phyloP scores from a whole-genome alignment of 2,888 invertebrate genomes.

The Hypomecis atomaria region DNA sequence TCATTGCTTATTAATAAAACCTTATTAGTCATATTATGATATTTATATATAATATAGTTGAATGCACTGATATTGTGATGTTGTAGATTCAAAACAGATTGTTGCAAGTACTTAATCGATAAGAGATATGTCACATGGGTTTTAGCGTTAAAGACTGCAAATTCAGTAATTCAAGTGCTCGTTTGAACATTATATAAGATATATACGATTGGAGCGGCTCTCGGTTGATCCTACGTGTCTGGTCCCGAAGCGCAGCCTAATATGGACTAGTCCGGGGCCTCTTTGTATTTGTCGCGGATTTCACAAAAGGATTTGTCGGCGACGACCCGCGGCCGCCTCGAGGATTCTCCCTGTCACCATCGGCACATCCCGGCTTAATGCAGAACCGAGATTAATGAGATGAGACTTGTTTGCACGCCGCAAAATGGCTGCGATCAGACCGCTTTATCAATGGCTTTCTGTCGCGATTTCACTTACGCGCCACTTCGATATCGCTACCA shows the following conservation, averaged over 20 bases:
- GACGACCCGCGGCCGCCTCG: conserved; percentile 61
- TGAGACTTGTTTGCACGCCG: conserved; percentile 59
- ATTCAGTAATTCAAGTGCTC: conserved; percentile 2
- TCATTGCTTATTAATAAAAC: conserved; percentile 7
- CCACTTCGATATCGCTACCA: conserved; percentile 30
- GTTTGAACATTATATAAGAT: conserved; percentile 6
- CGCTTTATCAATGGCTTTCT: conserved; percentile 54
- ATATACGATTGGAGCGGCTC: conserved; percentile 24
- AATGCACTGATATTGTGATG: neutral
- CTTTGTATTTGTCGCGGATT: conserved; percentile 72
- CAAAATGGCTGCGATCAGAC: conserved; percentile 48
- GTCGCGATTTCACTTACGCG: conserved; percentile 43
- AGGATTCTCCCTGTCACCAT: conserved; percentile 78
- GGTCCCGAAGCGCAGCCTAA: conserved; percentile 37
- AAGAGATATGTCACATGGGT: neutral
- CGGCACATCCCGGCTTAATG: conserved; percentile 78
- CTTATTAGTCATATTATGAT: conserved; percentile 1
- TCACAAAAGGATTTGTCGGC: conserved; percentile 73
- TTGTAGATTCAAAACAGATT: neutral
- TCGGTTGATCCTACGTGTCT: conserved; percentile 30
- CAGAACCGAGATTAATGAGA: conserved; percentile 80
- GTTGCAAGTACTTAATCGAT: too few species aligned
- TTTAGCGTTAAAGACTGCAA: neutral
- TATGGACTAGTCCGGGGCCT: conserved; percentile 48
- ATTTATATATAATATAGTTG: neutral